Conservation (phyloP, 2,888 invertebrate genomes). For the Acleris emargana region DNA sequence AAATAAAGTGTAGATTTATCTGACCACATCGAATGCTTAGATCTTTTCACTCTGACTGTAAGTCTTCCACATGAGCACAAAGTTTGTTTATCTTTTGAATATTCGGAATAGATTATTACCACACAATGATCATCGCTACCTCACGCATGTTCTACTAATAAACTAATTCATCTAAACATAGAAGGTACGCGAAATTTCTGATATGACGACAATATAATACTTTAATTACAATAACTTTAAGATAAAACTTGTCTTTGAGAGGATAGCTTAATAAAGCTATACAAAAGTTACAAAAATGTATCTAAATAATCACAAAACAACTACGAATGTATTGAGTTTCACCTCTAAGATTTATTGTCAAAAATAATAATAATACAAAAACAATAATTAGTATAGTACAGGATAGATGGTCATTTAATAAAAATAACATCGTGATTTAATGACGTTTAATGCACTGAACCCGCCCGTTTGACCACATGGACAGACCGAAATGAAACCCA, state of each 20-base stretch:
- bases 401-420: slow-evolving; percentile 13
- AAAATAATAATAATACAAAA: slow-evolving; percentile 13
- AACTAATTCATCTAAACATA: slow-evolving; percentile 25
- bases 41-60: too few relatives aligned
- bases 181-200: slow-evolving; percentile 16
- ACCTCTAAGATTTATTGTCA: neutral
- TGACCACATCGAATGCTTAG: too few relatives aligned
- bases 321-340: slow-evolving; percentile 30
- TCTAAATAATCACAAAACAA: slow-evolving; percentile 21
- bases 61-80: too few relatives aligned
- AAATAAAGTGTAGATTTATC: too few relatives aligned
- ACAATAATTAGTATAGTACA: slow-evolving; percentile 6
- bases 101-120: too few relatives aligned
- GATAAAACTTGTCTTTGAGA: slow-evolving; percentile 25
- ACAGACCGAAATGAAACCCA: slow-evolving; percentile 5
- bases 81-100: too few relatives aligned
- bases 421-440: slow-evolving; percentile 20
- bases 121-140: neutral
- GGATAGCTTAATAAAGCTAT: slow-evolving; percentile 25
- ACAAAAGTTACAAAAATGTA: slow-evolving; percentile 13
- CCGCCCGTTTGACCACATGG: too few relatives aligned
- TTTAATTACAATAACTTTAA: slow-evolving; percentile 22
- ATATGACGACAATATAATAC: slow-evolving; percentile 37
- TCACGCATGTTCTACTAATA: slow-evolving; percentile 25
- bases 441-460: neutral